A percentile compares a stretch with the other conserved stretches of the same genome.
These are phyloP conservation scores for Drosophila nr. perissopoda DNA, from an alignment of 2,888 invertebrate genomes.

Conservation along the genomic window DNA sequence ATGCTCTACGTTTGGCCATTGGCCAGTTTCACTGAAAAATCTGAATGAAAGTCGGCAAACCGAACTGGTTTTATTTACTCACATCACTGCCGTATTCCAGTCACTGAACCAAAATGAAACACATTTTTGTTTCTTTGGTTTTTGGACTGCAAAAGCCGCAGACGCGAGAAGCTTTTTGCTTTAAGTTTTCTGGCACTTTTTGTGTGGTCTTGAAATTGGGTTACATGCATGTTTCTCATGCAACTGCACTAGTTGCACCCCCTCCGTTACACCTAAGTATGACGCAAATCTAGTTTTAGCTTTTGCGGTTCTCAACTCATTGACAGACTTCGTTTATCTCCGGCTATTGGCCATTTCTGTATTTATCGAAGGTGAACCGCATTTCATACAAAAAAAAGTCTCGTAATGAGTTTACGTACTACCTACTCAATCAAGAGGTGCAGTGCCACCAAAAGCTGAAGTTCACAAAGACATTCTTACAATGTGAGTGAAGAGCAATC, in stretches of 20 bases:
- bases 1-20: conserved; percentile 58
- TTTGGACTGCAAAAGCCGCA: conserved; percentile 57
- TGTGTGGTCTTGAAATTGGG: conserved; percentile 62
- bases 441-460: background rate
- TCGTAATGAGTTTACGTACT: conserved; percentile 28
- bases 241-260: conserved; percentile 17
- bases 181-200: conserved; percentile 35
- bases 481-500: conserved; percentile 1
- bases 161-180: conserved; percentile 47
- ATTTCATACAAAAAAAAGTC: conserved; percentile 39
- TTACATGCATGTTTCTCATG: conserved; percentile 38
- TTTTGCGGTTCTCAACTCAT: conserved; percentile 27
- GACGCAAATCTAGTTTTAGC: conserved; percentile 26
- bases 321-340: conserved; percentile 45
- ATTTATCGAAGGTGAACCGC: conserved; percentile 66
- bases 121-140: conserved; percentile 48
- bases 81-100: conserved; percentile 45
- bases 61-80: conserved; percentile 63
- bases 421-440: conserved; percentile 34
- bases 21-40: conserved; percentile 65
- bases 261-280: conserved; percentile 2
- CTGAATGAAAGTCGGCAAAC: conserved; percentile 69
- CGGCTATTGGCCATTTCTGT: conserved; percentile 65
- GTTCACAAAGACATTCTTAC: background rate
- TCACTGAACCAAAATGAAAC: conserved; percentile 72